Conservation (phyloP, 2,888 invertebrate species). For the Heliothis peltigera region DNA sequence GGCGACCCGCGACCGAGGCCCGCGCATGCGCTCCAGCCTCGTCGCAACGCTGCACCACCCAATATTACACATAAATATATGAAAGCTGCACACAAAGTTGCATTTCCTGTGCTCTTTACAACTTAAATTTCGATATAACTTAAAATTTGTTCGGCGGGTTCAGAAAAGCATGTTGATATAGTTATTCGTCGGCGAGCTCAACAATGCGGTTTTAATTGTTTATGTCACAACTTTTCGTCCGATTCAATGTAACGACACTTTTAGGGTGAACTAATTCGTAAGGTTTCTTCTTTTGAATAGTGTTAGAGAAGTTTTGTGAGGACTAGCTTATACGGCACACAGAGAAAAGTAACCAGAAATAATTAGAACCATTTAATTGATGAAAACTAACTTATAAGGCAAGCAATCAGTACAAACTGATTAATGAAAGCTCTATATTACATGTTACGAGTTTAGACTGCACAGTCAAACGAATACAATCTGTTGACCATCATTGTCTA, state of each 20-base stretch:
- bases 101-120: constrained; percentile 14
- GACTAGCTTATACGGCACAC: not conserved
- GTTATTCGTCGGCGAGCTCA: constrained; percentile 14
- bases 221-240: not conserved
- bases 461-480: no score
- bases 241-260: not conserved
- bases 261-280: not conserved
- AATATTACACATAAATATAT: constrained; percentile 3
- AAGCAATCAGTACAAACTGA: no score
- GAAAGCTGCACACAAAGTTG: constrained; percentile 20
- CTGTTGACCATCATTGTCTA: no score
- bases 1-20: not conserved
- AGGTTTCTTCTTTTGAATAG: not conserved
- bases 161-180: constrained; percentile 7
- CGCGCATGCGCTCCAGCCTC: constrained; percentile 31
- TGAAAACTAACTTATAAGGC: no score
- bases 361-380: not conserved
- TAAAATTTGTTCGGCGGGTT: not conserved
- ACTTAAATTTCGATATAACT: constrained; percentile 12
- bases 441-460: no score
- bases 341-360: not conserved
- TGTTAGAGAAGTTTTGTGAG: not conserved
- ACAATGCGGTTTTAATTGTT: constrained; percentile 2
- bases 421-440: no score
- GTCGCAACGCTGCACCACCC: constrained; percentile 24